A percentile compares a stretch with the other conserved stretches of the same genome.
Conservation (phyloP, 2,113 vertebrate genomes). For the Chroicocephalus ridibundus region DNA sequence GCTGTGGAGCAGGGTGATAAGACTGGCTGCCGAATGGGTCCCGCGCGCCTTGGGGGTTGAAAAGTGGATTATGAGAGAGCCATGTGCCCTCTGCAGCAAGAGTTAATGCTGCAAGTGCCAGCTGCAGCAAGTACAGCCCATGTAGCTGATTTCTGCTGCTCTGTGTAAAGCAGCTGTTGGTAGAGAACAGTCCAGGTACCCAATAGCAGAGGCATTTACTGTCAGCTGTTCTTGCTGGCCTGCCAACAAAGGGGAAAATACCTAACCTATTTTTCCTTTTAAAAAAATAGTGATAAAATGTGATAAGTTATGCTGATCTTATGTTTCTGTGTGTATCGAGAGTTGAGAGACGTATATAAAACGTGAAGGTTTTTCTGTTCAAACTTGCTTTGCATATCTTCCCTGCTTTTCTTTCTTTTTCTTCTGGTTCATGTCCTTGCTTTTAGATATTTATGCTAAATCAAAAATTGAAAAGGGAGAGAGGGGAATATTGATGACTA, state of each 20-base stretch:
- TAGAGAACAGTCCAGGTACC: not conserved
- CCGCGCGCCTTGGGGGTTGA: rapidly evolving
- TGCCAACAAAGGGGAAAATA: not conserved
- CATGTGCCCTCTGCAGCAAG: not conserved
- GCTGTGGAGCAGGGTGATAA: not conserved
- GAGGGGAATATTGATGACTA: not conserved
- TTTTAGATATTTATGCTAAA: not conserved
- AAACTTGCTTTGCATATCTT: not conserved
- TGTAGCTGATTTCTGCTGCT: not conserved
- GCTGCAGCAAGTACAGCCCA: not conserved
- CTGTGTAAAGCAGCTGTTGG: not conserved
- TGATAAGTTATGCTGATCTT: not conserved
- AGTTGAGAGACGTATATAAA: not conserved
- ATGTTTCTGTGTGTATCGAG: not conserved
- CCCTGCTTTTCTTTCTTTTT: not conserved
- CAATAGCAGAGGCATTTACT: not conserved
- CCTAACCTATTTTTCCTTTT: not conserved
- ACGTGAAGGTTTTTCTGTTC: not conserved
- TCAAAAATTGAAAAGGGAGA: not conserved
- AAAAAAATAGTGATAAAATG: not conserved
- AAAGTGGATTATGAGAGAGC: not conserved
- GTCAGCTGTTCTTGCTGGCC: not conserved
- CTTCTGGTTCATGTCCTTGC: not conserved
- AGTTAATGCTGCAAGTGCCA: not conserved
- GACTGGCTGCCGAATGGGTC: not conserved